Percentiles rank a stretch among this genome's conserved stretches.
Conservation (phyloP, 2,888 invertebrate species). For the Lepidocyrtinus sp. region DNA sequence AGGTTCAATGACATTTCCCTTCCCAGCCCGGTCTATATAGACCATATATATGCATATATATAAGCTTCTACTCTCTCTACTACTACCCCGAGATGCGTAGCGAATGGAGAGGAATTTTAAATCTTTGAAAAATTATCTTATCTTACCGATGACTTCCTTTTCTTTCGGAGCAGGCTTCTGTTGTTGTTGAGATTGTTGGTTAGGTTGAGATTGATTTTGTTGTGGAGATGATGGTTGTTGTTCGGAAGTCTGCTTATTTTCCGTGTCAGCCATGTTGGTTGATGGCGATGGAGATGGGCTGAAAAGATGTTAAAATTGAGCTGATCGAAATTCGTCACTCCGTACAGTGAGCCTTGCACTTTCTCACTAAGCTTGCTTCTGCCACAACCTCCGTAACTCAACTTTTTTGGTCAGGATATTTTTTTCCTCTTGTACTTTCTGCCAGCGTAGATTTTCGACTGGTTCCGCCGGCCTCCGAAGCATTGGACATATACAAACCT, state of each 20-base stretch:
- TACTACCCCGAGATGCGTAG: too few species aligned
- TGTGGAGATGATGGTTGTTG: slow-evolving; percentile 72
- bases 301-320: slow-evolving; percentile 63
- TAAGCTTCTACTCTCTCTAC: not conserved
- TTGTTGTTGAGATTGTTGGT: slow-evolving; percentile 35
- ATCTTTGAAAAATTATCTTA: slow-evolving; percentile 55
- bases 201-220: slow-evolving; percentile 26
- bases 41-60: not conserved
- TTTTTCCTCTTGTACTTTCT: not conserved
- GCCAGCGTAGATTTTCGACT: slow-evolving; percentile 48
- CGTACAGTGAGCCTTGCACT: slow-evolving; percentile 67
- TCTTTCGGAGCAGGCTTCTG: slow-evolving; percentile 57
- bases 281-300: slow-evolving; percentile 63
- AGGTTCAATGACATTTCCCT: slow-evolving; percentile 54
- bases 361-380: slow-evolving; percentile 62
- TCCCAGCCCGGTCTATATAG: slow-evolving; percentile 28
- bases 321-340: slow-evolving; percentile 65
- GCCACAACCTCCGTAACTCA: slow-evolving; percentile 47
- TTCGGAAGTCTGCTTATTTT: slow-evolving; percentile 81
- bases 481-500: slow-evolving; percentile 29
- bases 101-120: slow-evolving; percentile 7
- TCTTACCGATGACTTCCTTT: slow-evolving; percentile 91
- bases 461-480: slow-evolving; percentile 54
- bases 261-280: slow-evolving; percentile 96
- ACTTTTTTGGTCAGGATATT: slow-evolving; percentile 18